Conservation (phyloP, 2,888 invertebrate genomes). For the Macropis europaea region DNA sequence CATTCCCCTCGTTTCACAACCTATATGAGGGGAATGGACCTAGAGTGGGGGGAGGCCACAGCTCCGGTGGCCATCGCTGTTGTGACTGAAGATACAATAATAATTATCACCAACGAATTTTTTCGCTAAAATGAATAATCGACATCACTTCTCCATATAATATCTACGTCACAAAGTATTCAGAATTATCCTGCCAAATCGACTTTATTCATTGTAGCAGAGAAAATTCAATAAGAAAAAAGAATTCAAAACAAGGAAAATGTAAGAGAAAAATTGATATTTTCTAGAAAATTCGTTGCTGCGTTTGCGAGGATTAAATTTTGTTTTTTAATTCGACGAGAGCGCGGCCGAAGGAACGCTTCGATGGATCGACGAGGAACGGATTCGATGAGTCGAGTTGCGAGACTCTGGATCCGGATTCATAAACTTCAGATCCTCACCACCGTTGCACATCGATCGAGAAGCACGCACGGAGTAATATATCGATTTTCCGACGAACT, state of each 20-base stretch:
- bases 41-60: too few relatives aligned
- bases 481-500: not conserved
- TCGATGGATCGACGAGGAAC: not conserved
- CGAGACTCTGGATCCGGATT: constrained; percentile 3
- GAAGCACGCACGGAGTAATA: not conserved
- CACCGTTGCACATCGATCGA: not conserved
- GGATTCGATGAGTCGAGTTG: not conserved
- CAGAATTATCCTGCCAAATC: not conserved
- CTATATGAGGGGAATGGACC: too few relatives aligned
- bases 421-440: constrained; percentile 2
- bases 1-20: too few relatives aligned
- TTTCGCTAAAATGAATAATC: too few relatives aligned
- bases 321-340: not conserved
- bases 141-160: not conserved
- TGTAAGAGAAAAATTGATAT: not conserved
- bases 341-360: not conserved
- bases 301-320: not conserved
- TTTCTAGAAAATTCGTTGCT: not conserved
- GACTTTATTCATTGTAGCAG: not conserved
- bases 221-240: not conserved
- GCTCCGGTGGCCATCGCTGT: too few relatives aligned
- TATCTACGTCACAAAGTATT: not conserved
- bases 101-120: too few relatives aligned
- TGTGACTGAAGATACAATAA: too few relatives aligned
- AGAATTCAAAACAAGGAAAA: not conserved